phyloP scores from a whole-genome alignment of 1,140 invertebrate species.

The Telenomus remus region DNA sequence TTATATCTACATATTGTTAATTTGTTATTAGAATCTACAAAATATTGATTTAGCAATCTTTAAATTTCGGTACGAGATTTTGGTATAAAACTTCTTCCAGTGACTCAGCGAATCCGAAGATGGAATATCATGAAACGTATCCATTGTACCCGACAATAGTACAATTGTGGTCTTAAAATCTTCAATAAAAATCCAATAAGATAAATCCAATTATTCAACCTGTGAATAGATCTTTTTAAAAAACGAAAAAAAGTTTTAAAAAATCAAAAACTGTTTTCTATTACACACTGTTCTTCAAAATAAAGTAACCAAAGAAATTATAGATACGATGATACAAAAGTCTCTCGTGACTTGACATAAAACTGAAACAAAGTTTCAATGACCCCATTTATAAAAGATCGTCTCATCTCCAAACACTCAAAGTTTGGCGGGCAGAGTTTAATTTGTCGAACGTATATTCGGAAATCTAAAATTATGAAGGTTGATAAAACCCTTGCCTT shows the following conservation, averaged over 20 bases:
- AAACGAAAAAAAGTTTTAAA: neutral
- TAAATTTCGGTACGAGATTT: constrained; percentile 20
- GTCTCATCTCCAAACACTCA: constrained; percentile 9
- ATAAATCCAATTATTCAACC: constrained; percentile 23
- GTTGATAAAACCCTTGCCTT: constrained; percentile 62
- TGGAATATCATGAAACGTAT: constrained; percentile 15
- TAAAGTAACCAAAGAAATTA: neutral
- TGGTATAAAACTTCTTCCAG: constrained; percentile 26
- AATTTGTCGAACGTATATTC: constrained; percentile 64
- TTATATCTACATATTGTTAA: too few species aligned
- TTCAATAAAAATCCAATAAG: constrained; percentile 29
- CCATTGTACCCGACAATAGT: constrained; percentile 24
- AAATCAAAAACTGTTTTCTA: neutral
- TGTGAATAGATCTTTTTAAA: constrained; percentile 11
- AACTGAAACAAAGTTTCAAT: constrained; percentile 48
- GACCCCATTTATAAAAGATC: constrained; percentile 26
- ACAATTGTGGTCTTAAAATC: constrained; percentile 37
- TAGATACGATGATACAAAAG: neutral
- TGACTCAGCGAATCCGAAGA: constrained; percentile 41
- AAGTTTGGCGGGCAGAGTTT: constrained; percentile 56
- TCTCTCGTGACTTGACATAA: constrained; percentile 22
- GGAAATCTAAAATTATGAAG: constrained; percentile 73
- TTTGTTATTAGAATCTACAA: too few species aligned
- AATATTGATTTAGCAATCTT: too few species aligned
- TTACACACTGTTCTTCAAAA: neutral